Conservation (phyloP, 2,113 vertebrate genomes). For the Crotalus tigris region DNA sequence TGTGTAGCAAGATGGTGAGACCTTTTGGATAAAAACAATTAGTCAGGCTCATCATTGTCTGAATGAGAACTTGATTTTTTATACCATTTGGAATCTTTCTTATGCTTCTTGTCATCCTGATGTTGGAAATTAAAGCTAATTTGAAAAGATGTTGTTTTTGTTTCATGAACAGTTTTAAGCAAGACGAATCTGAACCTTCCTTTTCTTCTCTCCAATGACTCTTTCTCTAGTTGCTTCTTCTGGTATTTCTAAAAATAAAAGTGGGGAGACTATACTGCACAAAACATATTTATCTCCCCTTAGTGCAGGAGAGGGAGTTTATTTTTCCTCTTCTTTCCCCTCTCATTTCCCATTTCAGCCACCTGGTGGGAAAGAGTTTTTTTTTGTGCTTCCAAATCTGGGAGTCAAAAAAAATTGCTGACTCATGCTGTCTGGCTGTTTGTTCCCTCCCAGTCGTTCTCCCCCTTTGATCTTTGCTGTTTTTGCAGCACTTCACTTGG, state of each 20-base stretch:
- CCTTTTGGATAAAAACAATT: background rate
- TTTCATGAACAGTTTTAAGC: background rate
- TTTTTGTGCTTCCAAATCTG: conserved; percentile 19
- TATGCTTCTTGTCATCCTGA: background rate
- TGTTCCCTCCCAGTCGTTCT: conserved; percentile 32
- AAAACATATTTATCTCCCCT: conserved; percentile 40
- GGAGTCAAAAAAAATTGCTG: conserved; percentile 50
- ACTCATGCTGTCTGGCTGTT: conserved; percentile 50
- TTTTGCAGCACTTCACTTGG: conserved; percentile 38
- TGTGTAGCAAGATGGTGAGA: background rate
- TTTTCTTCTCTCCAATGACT: background rate
- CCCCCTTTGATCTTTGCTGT: conserved; percentile 41
- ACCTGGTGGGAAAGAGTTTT: conserved; percentile 14
- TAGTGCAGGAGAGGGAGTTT: background rate
- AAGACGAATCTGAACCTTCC: background rate
- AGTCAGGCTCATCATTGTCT: background rate
- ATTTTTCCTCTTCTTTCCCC: background rate
- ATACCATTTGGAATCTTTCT: background rate
- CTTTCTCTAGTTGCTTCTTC: background rate
- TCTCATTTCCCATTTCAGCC: conserved; percentile 20
- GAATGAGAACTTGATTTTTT: background rate
- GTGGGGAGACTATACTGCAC: conserved; percentile 16
- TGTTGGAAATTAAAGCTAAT: background rate
- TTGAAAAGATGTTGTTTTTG: background rate
- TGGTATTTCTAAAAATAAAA: background rate